Conservation (phyloP, 2,797 vertebrate species). For the Pangasius sanitwongsei region DNA sequence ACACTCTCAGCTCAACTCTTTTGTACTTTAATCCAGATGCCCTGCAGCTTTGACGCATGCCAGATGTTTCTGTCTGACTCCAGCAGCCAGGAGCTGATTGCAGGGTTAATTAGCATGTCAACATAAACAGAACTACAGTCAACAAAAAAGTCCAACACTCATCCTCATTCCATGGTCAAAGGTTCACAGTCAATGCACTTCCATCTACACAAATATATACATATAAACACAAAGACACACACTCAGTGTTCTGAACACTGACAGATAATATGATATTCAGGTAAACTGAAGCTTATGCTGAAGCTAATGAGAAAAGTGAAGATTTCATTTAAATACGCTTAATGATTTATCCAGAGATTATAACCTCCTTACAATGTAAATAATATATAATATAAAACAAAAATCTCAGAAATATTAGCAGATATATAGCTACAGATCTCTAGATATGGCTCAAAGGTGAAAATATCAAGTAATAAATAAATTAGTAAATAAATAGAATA, state of each 20-base stretch:
- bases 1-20: not conserved
- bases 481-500: not conserved
- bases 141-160: conserved; percentile 66
- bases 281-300: not conserved
- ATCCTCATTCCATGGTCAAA: conserved; percentile 58
- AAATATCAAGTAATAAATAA: not conserved
- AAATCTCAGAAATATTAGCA: not conserved
- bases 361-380: not conserved
- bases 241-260: not conserved
- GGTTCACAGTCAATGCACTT: conserved; percentile 44
- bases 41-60: conserved; percentile 22
- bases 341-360: not conserved
- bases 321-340: not conserved
- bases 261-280: not conserved
- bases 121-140: conserved; percentile 63
- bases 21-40: not conserved
- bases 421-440: not conserved
- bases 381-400: not conserved
- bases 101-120: conserved; percentile 70
- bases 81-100: conserved; percentile 43
- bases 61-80: conserved; percentile 65
- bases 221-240: conserved; percentile 12
- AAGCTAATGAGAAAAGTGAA: not conserved
- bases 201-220: conserved; percentile 49
- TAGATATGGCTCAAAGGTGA: not conserved